phyloP scores from a whole-genome alignment of 2,888 invertebrate species.

The Polymixis lichenea region DNA sequence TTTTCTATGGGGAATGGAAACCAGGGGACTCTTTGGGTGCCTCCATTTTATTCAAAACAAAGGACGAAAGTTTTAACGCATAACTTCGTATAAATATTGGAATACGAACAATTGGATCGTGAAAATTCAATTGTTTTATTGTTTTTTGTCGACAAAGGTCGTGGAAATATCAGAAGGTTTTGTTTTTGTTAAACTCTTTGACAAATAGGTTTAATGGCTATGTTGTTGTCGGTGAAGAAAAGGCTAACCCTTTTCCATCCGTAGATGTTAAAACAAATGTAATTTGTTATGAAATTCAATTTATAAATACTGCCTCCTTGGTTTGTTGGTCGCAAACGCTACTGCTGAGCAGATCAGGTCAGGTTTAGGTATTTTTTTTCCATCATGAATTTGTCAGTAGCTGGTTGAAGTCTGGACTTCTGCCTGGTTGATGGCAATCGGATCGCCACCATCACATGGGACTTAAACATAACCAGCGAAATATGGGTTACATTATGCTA shows the following conservation, averaged over 20 bases:
- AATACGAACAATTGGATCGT: slow-evolving; percentile 10
- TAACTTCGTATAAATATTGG: slow-evolving; percentile 35
- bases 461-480: too few relatives aligned
- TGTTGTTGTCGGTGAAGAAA: slow-evolving; percentile 1
- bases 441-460: too few relatives aligned
- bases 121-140: slow-evolving; percentile 22
- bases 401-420: too few relatives aligned
- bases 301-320: not conserved
- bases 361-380: too few relatives aligned
- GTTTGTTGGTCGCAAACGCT: too few relatives aligned
- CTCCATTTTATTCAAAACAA: slow-evolving; percentile 17
- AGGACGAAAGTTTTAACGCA: slow-evolving; percentile 12
- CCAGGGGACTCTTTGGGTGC: not conserved
- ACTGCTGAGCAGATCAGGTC: too few relatives aligned
- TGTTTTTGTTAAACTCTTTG: slow-evolving; percentile 24
- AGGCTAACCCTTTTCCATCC: not conserved
- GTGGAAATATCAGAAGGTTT: not conserved
- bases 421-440: too few relatives aligned
- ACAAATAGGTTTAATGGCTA: slow-evolving; percentile 16
- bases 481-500: too few relatives aligned
- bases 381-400: too few relatives aligned
- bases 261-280: not conserved
- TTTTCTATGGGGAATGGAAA: slow-evolving; percentile 11
- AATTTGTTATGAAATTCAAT: slow-evolving; percentile 2
- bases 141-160: not conserved